Conservation (phyloP, 2,797 vertebrate species). For the Delichon dasypus region DNA sequence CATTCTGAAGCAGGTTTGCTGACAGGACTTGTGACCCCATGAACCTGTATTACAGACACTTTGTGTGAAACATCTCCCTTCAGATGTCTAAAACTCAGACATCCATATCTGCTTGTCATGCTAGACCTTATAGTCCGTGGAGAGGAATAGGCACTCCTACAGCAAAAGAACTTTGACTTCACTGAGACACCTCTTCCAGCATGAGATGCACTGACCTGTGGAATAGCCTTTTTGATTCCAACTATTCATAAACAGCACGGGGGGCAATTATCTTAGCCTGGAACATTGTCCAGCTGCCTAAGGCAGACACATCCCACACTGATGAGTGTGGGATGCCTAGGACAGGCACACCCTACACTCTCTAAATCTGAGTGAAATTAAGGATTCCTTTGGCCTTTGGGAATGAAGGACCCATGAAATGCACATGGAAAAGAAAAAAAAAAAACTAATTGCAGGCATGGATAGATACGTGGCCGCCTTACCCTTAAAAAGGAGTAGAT, state of each 20-base stretch:
- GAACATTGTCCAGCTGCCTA: neutral
- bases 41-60: neutral
- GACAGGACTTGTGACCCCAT: neutral
- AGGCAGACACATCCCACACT: neutral
- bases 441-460: neutral
- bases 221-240: neutral
- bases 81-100: neutral
- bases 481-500: neutral
- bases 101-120: neutral
- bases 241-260: neutral
- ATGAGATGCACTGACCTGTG: neutral
- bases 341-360: neutral
- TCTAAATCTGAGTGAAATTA: neutral
- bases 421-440: neutral
- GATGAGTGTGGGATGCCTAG: neutral
- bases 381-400: neutral
- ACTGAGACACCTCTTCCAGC: neutral
- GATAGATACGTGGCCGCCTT: fast-evolving
- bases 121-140: neutral
- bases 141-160: neutral
- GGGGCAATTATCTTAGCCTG: neutral
- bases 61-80: neutral
- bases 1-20: neutral
- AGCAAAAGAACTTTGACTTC: neutral
- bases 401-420: neutral